Percentiles rank a stretch among this genome's conserved stretches.
Evolutionary conservation across 2,113 vertebrate species (phyloP).

Genomic region (Myocastor coypus): DNA sequence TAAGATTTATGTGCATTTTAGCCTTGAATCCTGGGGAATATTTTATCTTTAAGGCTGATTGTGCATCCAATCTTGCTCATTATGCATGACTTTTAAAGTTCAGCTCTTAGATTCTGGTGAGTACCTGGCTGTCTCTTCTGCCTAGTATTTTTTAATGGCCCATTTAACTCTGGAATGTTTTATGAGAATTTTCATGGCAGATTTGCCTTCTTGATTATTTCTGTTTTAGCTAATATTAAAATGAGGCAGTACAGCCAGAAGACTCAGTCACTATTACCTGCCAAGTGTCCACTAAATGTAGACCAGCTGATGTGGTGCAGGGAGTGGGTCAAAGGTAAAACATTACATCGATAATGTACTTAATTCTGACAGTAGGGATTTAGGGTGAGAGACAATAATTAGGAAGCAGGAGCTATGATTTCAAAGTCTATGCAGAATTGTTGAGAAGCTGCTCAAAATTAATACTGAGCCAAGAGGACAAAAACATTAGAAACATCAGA

Average conservation of each 20-base stretch:
- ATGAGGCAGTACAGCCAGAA: neutral
- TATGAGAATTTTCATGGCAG: conserved; percentile 55
- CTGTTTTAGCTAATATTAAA: conserved; percentile 54
- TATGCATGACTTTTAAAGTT: conserved; percentile 66
- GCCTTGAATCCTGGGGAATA: conserved; percentile 29
- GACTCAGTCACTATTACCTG: neutral
- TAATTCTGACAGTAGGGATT: neutral
- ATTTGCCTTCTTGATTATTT: conserved; percentile 56
- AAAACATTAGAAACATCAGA: neutral
- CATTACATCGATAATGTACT: neutral
- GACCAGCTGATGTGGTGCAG: neutral
- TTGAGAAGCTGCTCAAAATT: neutral
- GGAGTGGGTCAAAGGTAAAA: neutral
- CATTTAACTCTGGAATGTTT: conserved; percentile 56
- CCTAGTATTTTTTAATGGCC: conserved; percentile 26
- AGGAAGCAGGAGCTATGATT: conserved; percentile 46
- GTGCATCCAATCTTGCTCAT: conserved; percentile 60
- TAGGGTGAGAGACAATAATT: neutral
- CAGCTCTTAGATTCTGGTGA: conserved; percentile 46
- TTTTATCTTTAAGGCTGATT: conserved; percentile 58
- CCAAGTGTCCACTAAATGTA: neutral
- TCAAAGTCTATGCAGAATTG: conserved; percentile 6
- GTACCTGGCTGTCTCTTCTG: conserved; percentile 46
- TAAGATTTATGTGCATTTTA: conserved; percentile 37
- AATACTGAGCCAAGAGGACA: neutral